A percentile compares a stretch with the other conserved stretches of the same genome.
Conservation (phyloP, 1,140 invertebrate genomes). For the Caenorhabditis remanei region DNA sequence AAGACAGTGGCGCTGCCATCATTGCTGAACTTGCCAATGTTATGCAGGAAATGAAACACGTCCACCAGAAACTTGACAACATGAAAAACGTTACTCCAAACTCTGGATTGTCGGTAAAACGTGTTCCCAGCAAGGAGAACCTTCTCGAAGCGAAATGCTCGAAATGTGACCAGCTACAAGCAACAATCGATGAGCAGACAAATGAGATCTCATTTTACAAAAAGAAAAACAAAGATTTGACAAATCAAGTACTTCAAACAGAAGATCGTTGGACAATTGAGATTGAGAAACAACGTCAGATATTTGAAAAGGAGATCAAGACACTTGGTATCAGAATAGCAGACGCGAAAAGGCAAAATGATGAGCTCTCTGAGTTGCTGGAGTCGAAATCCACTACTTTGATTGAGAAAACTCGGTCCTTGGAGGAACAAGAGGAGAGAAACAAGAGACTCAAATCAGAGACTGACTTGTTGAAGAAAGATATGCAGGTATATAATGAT, state of each 20-base stretch:
- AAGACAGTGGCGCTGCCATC: slow-evolving; percentile 71
- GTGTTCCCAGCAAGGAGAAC: slow-evolving; percentile 14
- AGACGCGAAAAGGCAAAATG: slow-evolving; percentile 63
- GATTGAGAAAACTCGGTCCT: slow-evolving; percentile 64
- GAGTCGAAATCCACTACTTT: slow-evolving; percentile 64
- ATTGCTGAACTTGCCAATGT: slow-evolving; percentile 73
- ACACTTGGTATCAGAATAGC: slow-evolving; percentile 55
- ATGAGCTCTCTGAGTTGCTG: slow-evolving; percentile 61
- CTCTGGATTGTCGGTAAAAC: slow-evolving; percentile 24
- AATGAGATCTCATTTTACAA: slow-evolving; percentile 74
- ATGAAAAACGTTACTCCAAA: slow-evolving; percentile 64
- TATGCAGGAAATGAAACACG: slow-evolving; percentile 71
- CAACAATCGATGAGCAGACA: slow-evolving; percentile 37
- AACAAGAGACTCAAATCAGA: slow-evolving; percentile 66
- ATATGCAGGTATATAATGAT: slow-evolving; percentile 29
- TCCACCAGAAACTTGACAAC: slow-evolving; percentile 68
- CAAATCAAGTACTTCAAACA: slow-evolving; percentile 76
- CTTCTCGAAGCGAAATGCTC: slow-evolving; percentile 40
- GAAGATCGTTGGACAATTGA: slow-evolving; percentile 77
- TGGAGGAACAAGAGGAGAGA: slow-evolving; percentile 66
- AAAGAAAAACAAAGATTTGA: slow-evolving; percentile 77
- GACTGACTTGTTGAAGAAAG: slow-evolving; percentile 64
- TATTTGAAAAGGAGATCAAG: slow-evolving; percentile 70
- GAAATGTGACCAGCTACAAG: slow-evolving; percentile 51
- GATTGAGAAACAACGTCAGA: slow-evolving; percentile 74